Evolutionary conservation across 92 coral and sea anemone species (phyloP), one percentile per base, ranked within the genome.

Genomic region (Chrysogorgia sp.): DNA sequence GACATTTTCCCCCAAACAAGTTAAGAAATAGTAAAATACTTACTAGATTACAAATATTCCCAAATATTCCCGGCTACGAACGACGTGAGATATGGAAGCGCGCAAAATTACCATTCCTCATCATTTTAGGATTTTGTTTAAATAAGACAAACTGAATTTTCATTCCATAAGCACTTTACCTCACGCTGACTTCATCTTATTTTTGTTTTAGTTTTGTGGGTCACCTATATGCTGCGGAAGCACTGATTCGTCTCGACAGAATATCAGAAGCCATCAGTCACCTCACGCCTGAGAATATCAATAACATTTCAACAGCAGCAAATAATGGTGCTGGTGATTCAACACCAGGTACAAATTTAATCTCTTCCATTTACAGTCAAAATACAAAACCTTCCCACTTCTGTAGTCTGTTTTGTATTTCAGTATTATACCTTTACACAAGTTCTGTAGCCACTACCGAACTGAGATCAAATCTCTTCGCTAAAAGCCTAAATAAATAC

Each of bases 161-260:
- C 15, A 34, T 43, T 20, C 21, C 30, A 34, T 33, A 26, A 8
- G 22, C 25, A 45, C 53, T 40, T 17, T 28, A 30, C 7, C 49
- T 19, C 15, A 37, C 40, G 13, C 48, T 37, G 24, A 14, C 21
- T 3, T 22, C 34, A 29, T 77, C 25, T 34, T 41, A 10, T 47
- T 10, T 33, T 10, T 32, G 17, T 75, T 37, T 24, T 67, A 94
- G 98, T 80, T 94, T 91, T 58, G 82, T 94, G 49, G 98, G 97
- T n/a, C 97, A 89, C 80, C 34, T 94, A 62, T 94, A 91, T 79
- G 97, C 97, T 40, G 98, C 98, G 0, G 98, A 94, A 65, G 86
- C 98, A 25, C 72, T 94, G 29, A 86, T 94, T 76, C 92, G 76
- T 63, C 86, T 89, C 50, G 87, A 87, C 71, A 90, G 91, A 10